Evolutionary conservation across 2,113 vertebrate species (phyloP).

Genomic region (Chitala chitala): DNA sequence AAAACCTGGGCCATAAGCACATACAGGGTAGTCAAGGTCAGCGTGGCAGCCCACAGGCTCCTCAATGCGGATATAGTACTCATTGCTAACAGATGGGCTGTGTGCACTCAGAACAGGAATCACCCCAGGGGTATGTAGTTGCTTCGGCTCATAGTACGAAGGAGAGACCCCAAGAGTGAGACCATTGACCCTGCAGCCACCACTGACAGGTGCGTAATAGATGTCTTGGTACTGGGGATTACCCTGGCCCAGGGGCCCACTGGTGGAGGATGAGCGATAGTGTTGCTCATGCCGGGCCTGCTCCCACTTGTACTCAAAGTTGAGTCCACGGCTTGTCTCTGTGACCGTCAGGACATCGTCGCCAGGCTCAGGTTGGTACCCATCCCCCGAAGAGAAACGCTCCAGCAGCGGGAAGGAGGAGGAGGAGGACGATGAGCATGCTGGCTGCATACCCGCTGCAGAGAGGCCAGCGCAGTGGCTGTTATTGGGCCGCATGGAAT

Average conservation of each 20-base stretch:
- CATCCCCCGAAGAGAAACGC: slow-evolving; percentile 71
- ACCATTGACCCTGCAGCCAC: slow-evolving; percentile 56
- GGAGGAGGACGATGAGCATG: slow-evolving; percentile 46
- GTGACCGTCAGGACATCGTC: slow-evolving; percentile 93
- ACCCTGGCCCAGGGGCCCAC: slow-evolving; percentile 56
- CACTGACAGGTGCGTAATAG: slow-evolving; percentile 69
- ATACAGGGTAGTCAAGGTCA: slow-evolving; percentile 71
- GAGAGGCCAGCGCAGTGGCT: slow-evolving; percentile 39
- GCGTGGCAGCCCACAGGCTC: slow-evolving; percentile 71
- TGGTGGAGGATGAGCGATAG: slow-evolving; percentile 42
- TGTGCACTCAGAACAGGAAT: slow-evolving; percentile 84
- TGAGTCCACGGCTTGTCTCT: slow-evolving; percentile 88
- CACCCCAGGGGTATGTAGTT: slow-evolving; percentile 65
- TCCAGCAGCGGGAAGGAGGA: slow-evolving; percentile 89
- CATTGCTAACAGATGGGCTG: slow-evolving; percentile 80
- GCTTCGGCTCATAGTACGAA: slow-evolving; percentile 73
- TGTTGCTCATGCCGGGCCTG: slow-evolving; percentile 66
- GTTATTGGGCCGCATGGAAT: slow-evolving; percentile 77
- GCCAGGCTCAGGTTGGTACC: slow-evolving; percentile 76
- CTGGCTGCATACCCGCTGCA: slow-evolving; percentile 41
- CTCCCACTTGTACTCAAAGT: slow-evolving; percentile 97
- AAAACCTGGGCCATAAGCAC: slow-evolving; percentile 68
- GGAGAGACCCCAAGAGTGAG: slow-evolving; percentile 70
- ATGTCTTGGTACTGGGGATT: slow-evolving; percentile 69
- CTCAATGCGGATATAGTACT: slow-evolving; percentile 93